Conservation (phyloP, 2,888 invertebrate genomes). For the Leptogaster cylindrica region DNA sequence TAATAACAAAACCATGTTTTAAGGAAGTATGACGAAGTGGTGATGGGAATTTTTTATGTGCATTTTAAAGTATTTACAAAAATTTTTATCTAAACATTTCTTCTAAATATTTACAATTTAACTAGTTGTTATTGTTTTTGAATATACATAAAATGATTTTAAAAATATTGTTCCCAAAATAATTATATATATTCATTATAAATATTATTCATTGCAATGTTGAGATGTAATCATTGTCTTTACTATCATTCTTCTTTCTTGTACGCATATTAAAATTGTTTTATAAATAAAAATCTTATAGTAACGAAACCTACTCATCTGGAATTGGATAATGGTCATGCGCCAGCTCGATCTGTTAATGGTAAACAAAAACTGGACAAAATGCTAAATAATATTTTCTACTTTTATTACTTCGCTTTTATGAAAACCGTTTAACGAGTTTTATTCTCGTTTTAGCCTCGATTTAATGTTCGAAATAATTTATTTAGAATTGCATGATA, state of each 20-base stretch:
- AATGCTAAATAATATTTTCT: neutral
- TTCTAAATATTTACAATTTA: no score
- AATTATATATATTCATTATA: no score
- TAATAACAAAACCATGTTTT: neutral
- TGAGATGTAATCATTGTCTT: constrained; percentile 10
- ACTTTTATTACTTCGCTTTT: no score
- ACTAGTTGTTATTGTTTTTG: no score
- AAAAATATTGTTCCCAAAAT: neutral
- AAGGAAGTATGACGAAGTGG: constrained; percentile 7
- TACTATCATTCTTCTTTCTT: constrained; percentile 3
- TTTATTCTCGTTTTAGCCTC: no score
- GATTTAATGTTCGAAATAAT: no score
- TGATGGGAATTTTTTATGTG: constrained; percentile 31
- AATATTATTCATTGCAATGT: no score
- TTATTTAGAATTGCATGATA: no score
- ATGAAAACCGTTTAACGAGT: neutral
- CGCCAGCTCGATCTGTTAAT: constrained; percentile 76
- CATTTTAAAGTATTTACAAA: constrained; percentile 15
- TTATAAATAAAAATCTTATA: constrained; percentile 46
- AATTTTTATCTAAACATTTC: constrained; percentile 12
- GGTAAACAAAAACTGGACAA: constrained; percentile 66
- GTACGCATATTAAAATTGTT: constrained; percentile 32
- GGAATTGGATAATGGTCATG: constrained; percentile 68
- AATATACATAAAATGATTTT: neutral
- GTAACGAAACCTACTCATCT: constrained; percentile 75